Conservation (phyloP, 2,113 vertebrate genomes). For the Rhombomys opimus region DNA sequence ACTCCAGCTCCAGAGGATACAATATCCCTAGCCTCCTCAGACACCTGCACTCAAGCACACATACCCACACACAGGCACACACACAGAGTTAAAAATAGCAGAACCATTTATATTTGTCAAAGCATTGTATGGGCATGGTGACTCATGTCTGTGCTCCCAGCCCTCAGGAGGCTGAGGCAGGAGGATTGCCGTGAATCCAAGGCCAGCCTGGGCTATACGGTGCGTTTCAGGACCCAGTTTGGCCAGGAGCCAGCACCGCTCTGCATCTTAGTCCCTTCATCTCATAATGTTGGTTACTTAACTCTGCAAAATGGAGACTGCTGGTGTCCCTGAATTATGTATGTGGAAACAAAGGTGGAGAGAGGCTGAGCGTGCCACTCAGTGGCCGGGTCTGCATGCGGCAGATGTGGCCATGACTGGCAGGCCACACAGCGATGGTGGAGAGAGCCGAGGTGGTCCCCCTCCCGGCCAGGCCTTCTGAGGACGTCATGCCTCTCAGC, state of each 20-base stretch:
- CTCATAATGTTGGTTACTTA: no score
- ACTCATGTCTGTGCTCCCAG: background rate
- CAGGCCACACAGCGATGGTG: no score
- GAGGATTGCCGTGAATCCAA: background rate
- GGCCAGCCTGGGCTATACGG: background rate
- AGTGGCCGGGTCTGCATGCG: background rate
- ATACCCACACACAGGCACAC: background rate
- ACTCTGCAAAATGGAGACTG: background rate
- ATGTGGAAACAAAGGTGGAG: background rate
- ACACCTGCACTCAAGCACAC: background rate
- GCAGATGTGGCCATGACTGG: rapidly evolving
- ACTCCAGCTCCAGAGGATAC: background rate
- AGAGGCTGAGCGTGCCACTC: background rate
- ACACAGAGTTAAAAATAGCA: background rate
- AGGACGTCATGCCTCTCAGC: background rate
- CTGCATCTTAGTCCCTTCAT: no score
- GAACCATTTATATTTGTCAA: background rate
- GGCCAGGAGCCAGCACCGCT: background rate
- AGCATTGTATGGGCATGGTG: background rate
- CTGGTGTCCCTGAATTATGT: background rate
- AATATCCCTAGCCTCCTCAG: background rate
- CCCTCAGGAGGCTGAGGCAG: background rate
- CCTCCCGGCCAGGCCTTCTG: background rate
- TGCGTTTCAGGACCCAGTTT: background rate
- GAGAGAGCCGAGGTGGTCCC: rapidly evolving